Evolutionary conservation across 1,140 invertebrate species (phyloP).

Genomic region (Pogonus chalceus): DNA sequence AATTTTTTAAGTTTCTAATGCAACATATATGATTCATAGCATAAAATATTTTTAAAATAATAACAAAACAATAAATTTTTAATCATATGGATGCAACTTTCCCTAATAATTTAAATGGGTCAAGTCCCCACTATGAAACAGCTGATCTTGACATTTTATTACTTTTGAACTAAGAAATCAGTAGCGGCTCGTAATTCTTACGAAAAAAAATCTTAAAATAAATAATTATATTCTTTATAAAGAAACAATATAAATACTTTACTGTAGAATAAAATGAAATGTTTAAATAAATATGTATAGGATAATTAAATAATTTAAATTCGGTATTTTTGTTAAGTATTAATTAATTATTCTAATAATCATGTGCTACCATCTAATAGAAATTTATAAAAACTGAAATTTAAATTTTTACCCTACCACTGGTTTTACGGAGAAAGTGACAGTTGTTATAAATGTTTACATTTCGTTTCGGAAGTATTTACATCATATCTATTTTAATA

Average conservation of each 20-base stretch:
- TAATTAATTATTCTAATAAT: no score
- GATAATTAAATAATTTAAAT: no score
- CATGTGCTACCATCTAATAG: no score
- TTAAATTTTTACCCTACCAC: no score
- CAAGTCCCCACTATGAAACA: not conserved
- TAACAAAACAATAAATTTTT: not conserved
- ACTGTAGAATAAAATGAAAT: no score
- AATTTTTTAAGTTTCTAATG: not conserved
- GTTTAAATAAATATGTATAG: no score
- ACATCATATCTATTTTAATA: conserved; percentile 5
- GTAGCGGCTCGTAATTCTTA: not conserved
- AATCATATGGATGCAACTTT: not conserved
- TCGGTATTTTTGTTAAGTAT: no score
- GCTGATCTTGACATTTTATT: conserved; percentile 2
- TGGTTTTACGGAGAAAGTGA: not conserved
- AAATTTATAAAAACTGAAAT: no score
- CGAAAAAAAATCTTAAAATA: not conserved
- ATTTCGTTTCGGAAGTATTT: not conserved
- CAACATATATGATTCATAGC: not conserved
- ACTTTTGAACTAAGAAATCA: not conserved
- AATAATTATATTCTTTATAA: no score
- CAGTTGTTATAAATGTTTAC: conserved; percentile 3
- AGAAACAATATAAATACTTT: no score
- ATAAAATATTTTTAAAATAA: not conserved
- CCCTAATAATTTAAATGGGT: not conserved